phyloP scores from a whole-genome alignment of 2,113 vertebrate species.

The Sinocyclocheilus anophthalmus region DNA sequence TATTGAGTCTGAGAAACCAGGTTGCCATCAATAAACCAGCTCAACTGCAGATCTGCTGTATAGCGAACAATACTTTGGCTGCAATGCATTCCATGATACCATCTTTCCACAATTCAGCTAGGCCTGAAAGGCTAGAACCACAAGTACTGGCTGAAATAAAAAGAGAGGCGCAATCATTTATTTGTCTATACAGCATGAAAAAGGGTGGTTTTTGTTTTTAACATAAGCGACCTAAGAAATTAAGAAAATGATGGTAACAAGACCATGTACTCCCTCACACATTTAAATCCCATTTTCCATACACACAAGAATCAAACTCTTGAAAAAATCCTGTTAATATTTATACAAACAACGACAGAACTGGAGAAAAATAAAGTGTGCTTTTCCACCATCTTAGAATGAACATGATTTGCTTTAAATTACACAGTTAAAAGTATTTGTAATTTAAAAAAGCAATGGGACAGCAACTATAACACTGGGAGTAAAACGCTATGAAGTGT shows the following conservation, averaged over 20 bases:
- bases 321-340: conserved; percentile 64
- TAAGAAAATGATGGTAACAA: conserved; percentile 34
- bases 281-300: conserved; percentile 37
- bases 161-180: not conserved
- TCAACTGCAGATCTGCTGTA: too few species aligned
- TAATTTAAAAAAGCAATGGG: conserved; percentile 56
- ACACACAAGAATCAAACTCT: conserved; percentile 45
- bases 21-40: too few species aligned
- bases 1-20: too few species aligned
- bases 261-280: conserved; percentile 22
- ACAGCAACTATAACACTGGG: too few species aligned
- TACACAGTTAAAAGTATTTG: conserved; percentile 71
- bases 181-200: not conserved
- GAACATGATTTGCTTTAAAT: conserved; percentile 71
- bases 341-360: conserved; percentile 70
- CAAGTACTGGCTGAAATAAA: conserved; percentile 10
- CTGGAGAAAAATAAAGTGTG: conserved; percentile 70
- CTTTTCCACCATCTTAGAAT: conserved; percentile 69
- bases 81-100: not conserved
- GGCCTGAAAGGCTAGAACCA: conserved; percentile 9
- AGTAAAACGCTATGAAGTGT: too few species aligned
- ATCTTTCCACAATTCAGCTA: not conserved
- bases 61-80: not conserved
- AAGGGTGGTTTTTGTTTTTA: not conserved
- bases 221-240: not conserved